phyloP scores from a whole-genome alignment of 1,140 invertebrate genomes.

The Copidosoma floridanum region DNA sequence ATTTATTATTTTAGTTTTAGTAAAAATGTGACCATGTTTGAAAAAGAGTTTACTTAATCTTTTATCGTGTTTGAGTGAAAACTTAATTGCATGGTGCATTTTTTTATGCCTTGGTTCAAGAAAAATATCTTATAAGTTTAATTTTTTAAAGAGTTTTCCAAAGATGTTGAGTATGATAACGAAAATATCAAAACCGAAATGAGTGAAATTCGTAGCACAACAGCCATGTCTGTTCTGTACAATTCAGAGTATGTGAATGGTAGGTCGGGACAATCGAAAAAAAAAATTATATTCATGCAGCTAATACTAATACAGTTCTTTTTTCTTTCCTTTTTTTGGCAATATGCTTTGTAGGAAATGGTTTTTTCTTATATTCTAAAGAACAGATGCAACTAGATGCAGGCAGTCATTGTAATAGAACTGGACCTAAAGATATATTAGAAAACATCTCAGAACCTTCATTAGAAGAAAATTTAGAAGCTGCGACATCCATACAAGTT shows the following conservation, averaged over 20 bases:
- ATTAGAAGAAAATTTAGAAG: conserved; percentile 34
- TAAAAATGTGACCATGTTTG: not conserved
- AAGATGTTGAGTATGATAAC: conserved; percentile 14
- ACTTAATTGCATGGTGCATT: too few relatives aligned
- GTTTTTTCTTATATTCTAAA: conserved; percentile 65
- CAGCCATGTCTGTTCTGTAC: conserved; percentile 68
- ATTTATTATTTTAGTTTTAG: not conserved
- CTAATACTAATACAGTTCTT: too few relatives aligned
- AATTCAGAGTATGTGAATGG: conserved; percentile 71
- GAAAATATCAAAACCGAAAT: conserved; percentile 33
- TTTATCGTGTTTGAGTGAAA: too few relatives aligned
- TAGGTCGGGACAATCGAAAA: too few relatives aligned
- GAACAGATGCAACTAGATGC: conserved; percentile 44
- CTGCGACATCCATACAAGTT: conserved; percentile 59
- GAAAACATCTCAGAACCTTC: conserved; percentile 7
- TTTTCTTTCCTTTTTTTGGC: conserved; percentile 5
- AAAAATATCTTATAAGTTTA: conserved; percentile 21
- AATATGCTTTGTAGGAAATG: conserved; percentile 56
- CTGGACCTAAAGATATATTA: conserved; percentile 17
- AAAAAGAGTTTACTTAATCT: not conserved
- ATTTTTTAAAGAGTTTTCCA: conserved; percentile 24
- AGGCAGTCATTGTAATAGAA: conserved; percentile 40
- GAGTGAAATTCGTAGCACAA: conserved; percentile 45
- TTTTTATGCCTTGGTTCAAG: not conserved
- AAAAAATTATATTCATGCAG: too few relatives aligned